Percentiles rank a stretch among this genome's conserved stretches.
Evolutionary conservation across 2,888 invertebrate genomes (phyloP).

Genomic region (Urechis unicinctus): DNA sequence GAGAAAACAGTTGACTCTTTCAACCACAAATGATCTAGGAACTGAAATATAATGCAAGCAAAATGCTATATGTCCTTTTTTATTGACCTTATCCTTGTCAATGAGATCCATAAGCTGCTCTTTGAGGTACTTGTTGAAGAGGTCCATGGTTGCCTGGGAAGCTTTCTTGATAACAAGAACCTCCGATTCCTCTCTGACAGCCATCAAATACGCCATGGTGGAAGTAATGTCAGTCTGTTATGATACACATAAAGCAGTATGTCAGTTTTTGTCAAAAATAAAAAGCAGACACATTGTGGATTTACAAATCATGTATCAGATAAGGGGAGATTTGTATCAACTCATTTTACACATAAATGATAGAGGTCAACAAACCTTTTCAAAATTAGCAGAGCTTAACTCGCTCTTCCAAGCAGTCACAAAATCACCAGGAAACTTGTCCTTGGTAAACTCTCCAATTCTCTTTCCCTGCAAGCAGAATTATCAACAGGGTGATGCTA

Average conservation of each 20-base stretch:
- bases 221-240: slow-evolving; percentile 71
- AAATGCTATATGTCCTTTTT: neutral
- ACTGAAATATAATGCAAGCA: neutral
- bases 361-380: slow-evolving; percentile 56
- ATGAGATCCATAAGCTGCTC: slow-evolving; percentile 98
- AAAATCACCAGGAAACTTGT: slow-evolving; percentile 88
- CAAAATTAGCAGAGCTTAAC: slow-evolving; percentile 72
- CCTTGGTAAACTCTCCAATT: slow-evolving; percentile 85
- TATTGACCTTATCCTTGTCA: slow-evolving; percentile 74
- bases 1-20: too few species aligned
- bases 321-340: neutral
- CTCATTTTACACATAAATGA: neutral
- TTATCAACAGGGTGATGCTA: neutral
- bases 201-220: slow-evolving; percentile 78
- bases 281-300: neutral
- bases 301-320: neutral
- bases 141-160: slow-evolving; percentile 83
- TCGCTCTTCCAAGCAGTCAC: slow-evolving; percentile 82
- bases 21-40: too few species aligned
- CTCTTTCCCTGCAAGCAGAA: slow-evolving; percentile 62
- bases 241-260: neutral
- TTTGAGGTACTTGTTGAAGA: slow-evolving; percentile 92
- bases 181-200: slow-evolving; percentile 91
- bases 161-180: slow-evolving; percentile 85
- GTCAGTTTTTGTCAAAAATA: neutral